These are phyloP conservation scores for Chelonia mydas DNA, from an alignment of 2,797 vertebrate species.

Conservation along the genomic window DNA sequence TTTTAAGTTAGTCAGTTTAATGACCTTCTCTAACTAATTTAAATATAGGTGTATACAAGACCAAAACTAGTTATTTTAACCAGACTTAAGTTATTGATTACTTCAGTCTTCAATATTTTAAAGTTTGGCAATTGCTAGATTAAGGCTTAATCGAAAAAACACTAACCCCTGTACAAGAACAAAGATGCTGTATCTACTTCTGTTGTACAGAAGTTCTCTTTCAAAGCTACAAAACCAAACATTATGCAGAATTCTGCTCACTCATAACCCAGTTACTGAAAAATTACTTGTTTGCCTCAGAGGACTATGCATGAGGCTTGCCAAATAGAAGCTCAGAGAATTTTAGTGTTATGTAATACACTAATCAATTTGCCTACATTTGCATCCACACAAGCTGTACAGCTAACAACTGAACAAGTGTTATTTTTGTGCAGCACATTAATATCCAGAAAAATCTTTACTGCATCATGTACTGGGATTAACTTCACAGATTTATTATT, in stretches of 20 bases:
- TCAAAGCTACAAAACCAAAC: neutral
- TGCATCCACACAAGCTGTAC: constrained; percentile 1
- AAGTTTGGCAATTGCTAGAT: neutral
- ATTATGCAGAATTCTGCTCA: neutral
- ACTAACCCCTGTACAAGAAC: neutral
- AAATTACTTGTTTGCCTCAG: neutral
- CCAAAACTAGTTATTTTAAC: neutral
- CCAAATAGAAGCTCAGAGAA: neutral
- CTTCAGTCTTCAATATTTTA: neutral
- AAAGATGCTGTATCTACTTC: neutral
- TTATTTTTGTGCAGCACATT: neutral
- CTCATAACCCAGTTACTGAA: neutral
- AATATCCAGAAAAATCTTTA: neutral
- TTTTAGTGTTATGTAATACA: constrained; percentile 28
- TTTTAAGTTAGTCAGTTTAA: neutral
- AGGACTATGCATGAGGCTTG: neutral
- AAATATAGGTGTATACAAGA: neutral
- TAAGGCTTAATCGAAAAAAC: neutral
- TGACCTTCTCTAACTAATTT: neutral
- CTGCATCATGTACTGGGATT: neutral
- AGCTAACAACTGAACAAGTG: constrained; percentile 15
- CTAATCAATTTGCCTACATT: neutral
- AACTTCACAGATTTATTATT: neutral
- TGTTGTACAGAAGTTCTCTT: neutral
- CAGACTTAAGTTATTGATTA: neutral